Base-by-base conservation (phyloP, 2,888 invertebrate genomes). In the Pogonocherus hispidulus region DNA sequence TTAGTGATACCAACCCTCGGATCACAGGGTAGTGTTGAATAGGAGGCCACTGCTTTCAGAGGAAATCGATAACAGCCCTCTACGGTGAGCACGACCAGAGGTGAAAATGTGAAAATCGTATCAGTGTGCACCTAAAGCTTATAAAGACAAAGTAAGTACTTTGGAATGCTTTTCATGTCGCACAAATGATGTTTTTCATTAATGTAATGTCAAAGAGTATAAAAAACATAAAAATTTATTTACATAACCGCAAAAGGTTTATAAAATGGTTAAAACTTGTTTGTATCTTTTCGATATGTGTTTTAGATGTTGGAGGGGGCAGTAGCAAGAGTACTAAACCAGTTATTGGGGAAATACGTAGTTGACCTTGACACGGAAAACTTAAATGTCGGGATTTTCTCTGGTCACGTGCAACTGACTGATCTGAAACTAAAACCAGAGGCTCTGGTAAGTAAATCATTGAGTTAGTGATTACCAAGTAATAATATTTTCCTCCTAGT, bases 331-430 rank as follows among this genome's bases (percentile, higher is more conserved):
- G 87, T 94, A 78, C 87, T 95, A 47, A 94, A 94, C 88, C 91
- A 92, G 80, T 89, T 93, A 73, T 87, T 94, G 76, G 94, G 94
- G 70, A 93, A 93, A 84, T 95, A 94, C 81, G 91, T 94, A 27
- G 91, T 93, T 82, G 93, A 94, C 83, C 86, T 95, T 77, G 94
- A 95, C 83, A 92, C 93, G 0, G 94, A 94, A 86, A 93, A 94
- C 82, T 89, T 95, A 56, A 94, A 93, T 81, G 91, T 94, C 68
- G 94, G 94, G 77, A 93, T 95, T 75, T 93, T 94, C 84, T 92
- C 93, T 72, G 94, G 94, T 70, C 90, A 91, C 81, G 93, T 94
- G 62, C 92, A 92, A 83, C 88, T 95, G 59, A 91, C 90, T 1
- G 93, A 94, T 80, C 86, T 95, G 55, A 92, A 92, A 83, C 87